Evolutionary conservation across 2,797 vertebrate species (phyloP).

Genomic region (Oophaga sylvatica): DNA sequence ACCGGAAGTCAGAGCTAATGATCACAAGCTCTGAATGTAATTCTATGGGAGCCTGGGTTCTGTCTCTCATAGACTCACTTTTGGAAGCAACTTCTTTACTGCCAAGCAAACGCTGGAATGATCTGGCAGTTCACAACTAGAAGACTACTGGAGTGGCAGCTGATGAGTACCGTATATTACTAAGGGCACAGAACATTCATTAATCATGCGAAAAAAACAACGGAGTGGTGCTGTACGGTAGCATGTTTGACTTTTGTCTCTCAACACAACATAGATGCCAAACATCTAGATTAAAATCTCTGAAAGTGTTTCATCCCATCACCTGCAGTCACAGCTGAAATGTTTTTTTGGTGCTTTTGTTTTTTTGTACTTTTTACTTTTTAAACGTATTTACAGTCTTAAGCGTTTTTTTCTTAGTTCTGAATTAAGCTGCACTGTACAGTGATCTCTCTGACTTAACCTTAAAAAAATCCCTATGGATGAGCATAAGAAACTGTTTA

Average conservation of each 20-base stretch:
- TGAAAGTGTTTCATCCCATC: not conserved
- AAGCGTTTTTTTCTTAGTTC: not conserved
- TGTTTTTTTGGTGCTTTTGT: constrained; percentile 73
- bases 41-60: too few species aligned
- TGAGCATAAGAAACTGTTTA: not conserved
- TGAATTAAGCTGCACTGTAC: constrained; percentile 7
- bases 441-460: not conserved
- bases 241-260: not conserved
- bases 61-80: too few species aligned
- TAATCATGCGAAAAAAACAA: too few species aligned
- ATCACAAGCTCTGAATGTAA: too few species aligned
- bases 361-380: not conserved
- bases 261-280: not conserved
- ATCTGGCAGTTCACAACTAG: too few species aligned
- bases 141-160: too few species aligned
- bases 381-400: not conserved
- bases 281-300: not conserved
- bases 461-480: not conserved
- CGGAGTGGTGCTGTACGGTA: too few species aligned
- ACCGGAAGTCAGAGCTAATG: too few species aligned
- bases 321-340: constrained; percentile 62
- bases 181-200: too few species aligned
- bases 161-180: too few species aligned
- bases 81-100: too few species aligned
- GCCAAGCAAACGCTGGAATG: too few species aligned